Evolutionary conservation across 1,140 invertebrate genomes (phyloP).

Genomic region (Berghia stephanieae): DNA sequence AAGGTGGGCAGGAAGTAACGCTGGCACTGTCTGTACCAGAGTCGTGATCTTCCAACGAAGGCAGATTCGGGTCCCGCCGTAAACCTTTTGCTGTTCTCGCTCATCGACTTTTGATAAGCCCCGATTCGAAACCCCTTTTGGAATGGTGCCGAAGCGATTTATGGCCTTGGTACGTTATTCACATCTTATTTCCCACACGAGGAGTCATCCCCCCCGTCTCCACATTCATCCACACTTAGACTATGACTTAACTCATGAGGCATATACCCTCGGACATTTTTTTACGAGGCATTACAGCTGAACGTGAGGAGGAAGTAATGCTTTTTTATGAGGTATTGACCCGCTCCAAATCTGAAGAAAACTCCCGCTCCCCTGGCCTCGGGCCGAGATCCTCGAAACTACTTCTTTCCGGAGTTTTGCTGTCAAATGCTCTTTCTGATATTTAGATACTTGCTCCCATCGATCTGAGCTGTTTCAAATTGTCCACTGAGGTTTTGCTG

Average conservation of each 20-base stretch:
- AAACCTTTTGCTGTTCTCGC: conserved; percentile 45
- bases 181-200: conserved; percentile 80
- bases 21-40: conserved; percentile 58
- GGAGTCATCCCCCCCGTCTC: conserved; percentile 12
- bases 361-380: conserved; percentile 18
- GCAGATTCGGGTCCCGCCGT: conserved; percentile 41
- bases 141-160: conserved; percentile 93
- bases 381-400: conserved; percentile 42
- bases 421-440: conserved; percentile 43
- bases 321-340: conserved; percentile 56
- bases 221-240: conserved; percentile 28
- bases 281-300: conserved; percentile 44
- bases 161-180: conserved; percentile 96
- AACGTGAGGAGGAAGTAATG: conserved; percentile 54
- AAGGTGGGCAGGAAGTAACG: conserved; percentile 54
- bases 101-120: conserved; percentile 90
- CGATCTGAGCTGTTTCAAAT: conserved; percentile 56
- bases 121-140: conserved; percentile 95
- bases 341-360: conserved; percentile 34
- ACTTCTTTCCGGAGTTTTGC: conserved; percentile 39
- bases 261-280: conserved; percentile 38
- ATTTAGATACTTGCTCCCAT: conserved; percentile 62
- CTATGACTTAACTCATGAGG: conserved; percentile 25
- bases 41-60: conserved; percentile 52
- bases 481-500: conserved; percentile 52